Base-by-base conservation (phyloP, 2,113 vertebrate species). In the Galbula dea region DNA sequence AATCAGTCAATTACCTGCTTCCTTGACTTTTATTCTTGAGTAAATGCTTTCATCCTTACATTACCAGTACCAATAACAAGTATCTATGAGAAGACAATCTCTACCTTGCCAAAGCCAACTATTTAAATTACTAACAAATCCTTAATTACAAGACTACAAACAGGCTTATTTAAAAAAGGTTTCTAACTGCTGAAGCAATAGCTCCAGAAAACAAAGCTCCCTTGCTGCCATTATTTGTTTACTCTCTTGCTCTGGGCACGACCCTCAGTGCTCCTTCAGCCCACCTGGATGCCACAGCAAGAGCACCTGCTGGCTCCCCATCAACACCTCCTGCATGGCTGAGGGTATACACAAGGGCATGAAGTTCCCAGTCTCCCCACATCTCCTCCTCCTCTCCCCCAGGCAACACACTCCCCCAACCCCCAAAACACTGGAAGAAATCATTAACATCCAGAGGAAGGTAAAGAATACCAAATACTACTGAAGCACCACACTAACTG, bases 1-100 rank as follows among this genome's bases (percentile, higher is more conserved):
- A 97, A 98, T 96, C 32, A 3, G 95, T 94, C 88, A 91, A 97
- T 97, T 97, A 97, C 94, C 95, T 97, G 96, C 94, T 97, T 96
- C 95, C 94, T 91, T 96, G 96, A 94, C 94, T 97, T 97, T 96
- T 96, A 97, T 94, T 97, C 96, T 93, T 95, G 73, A 95, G 85
- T 94, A 97, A 96, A 97, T 96, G 95, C 96, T 97, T 97, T 96
- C 95, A 94, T 93, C 76, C 45, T 94, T 88, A 94, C 57, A 91
- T 94, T 91, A 96, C 81, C 89, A 93, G 88, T 94, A 96, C 96
- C 39, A 65, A 21, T 32, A 96, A 30, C 11, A 29, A 91, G 87
- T 95, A 96, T 77, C 69, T 94, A 37, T 63, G 92, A 82, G 78
- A 97, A 86, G 95, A 96, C 7, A 4, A 95, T 78, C 78, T 20